Base-by-base conservation (phyloP, 1,140 invertebrate species). In the Pachyrhynchus sulphureomaculatus region DNA sequence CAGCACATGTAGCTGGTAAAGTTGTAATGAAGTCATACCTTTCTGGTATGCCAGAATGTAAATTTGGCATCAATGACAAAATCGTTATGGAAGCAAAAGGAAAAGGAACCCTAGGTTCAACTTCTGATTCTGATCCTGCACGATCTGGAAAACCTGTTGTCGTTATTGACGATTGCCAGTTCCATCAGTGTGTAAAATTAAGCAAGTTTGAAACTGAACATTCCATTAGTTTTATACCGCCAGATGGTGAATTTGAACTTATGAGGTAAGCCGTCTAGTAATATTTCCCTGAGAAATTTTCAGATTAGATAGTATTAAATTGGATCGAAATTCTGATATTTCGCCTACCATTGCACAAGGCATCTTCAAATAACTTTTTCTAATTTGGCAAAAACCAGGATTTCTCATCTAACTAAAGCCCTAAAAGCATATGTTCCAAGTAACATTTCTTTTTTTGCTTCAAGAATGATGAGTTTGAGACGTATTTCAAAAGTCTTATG, bases 131-230 rank as follows among this genome's bases (percentile, higher is more conserved):
- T 58, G 94, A 97, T 71, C 86, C 90, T 13, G 87, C 90, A 8
- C 83, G 93, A 52, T 91, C 90, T 21, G 92, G 92, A 36, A 96
- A 96, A 79, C 92, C 95, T 0, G 92, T 98, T 10, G 97, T 99
- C 53, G 98, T 98, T 8, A 99, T 99, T 66, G 98, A 99, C 74
- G 98, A 99, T 80, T 99, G 97, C 74, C 98, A 99, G 80, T 99
- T 99, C 80, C 97, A 99, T 82, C 98, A 99, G 77, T 99, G 98
- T 78, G 98, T 99, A 6, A 99, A 99, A 78, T 83, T 99, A 26
- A 97, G 94, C 72, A 99, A 99, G 84, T 99, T 99, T 80, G 98
- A 99, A 81, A 99, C 96, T 0, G 98, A 99, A 79, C 98, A 99
- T 83, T 96, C 95, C 72, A 99, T 99, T 75, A 98, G 94, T 71